Percentiles rank a stretch among this genome's conserved stretches.
Conservation (phyloP, 1,140 invertebrate species). For the Cotesia typhae region DNA sequence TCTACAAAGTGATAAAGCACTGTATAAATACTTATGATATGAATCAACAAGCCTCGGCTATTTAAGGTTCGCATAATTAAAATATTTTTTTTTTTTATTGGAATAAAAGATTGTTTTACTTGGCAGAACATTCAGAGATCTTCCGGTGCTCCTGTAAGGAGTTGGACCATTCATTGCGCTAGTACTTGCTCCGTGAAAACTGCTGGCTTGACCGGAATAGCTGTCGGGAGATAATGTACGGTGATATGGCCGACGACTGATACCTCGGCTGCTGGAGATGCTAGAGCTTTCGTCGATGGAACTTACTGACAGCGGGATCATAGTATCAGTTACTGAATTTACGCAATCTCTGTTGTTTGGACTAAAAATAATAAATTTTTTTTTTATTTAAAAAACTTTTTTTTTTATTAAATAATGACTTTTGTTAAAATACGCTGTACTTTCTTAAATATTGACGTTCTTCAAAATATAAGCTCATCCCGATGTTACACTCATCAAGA, state of each 20-base stretch:
- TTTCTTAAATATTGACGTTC: too few relatives aligned
- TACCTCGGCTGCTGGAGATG: slow-evolving; percentile 43
- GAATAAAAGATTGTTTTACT: slow-evolving; percentile 38
- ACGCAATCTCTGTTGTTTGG: slow-evolving; percentile 66
- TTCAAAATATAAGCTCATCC: too few relatives aligned
- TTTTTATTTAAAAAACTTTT: too few relatives aligned
- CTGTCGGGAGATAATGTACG: slow-evolving; percentile 43
- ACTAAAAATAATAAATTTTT: slow-evolving; percentile 52
- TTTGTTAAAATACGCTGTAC: too few relatives aligned
- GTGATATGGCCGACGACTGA: slow-evolving; percentile 52
- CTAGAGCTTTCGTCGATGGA: slow-evolving; percentile 40
- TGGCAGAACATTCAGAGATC: slow-evolving; percentile 45
- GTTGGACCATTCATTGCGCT: slow-evolving; percentile 44
- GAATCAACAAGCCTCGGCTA: neutral
- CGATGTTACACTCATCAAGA: too few relatives aligned
- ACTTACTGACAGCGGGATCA: slow-evolving; percentile 41
- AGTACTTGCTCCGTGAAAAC: slow-evolving; percentile 43
- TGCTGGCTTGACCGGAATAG: slow-evolving; percentile 47
- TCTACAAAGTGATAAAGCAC: slow-evolving; percentile 34
- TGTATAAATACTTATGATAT: slow-evolving; percentile 10
- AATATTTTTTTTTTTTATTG: neutral
- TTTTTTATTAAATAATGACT: too few relatives aligned
- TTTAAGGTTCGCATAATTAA: neutral
- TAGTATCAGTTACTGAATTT: slow-evolving; percentile 42
- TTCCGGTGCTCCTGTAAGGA: slow-evolving; percentile 48